Percentiles rank a stretch among this genome's conserved stretches.
Evolutionary conservation across 2,797 vertebrate genomes (phyloP).

Genomic region (Nasua narica): DNA sequence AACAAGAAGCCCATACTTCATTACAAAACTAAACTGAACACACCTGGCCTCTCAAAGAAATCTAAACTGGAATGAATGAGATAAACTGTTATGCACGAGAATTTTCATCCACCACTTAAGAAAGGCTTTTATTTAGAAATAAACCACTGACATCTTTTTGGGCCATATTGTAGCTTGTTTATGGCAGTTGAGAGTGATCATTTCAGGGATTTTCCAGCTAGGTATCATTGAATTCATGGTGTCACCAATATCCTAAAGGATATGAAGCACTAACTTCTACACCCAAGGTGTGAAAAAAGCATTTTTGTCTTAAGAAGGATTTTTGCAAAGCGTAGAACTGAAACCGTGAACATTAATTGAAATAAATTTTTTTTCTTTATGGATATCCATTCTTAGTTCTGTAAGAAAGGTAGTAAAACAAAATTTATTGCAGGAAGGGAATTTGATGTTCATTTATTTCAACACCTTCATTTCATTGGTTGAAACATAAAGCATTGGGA

Average conservation of each 20-base stretch:
- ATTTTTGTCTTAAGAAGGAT: neutral
- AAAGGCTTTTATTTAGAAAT: neutral
- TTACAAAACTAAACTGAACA: neutral
- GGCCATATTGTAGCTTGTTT: neutral
- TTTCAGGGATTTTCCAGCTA: neutral
- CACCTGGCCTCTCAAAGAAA: neutral
- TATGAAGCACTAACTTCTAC: neutral
- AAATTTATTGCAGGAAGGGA: neutral
- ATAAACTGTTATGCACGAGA: neutral
- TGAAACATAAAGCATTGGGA: neutral
- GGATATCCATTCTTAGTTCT: neutral
- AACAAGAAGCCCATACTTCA: neutral
- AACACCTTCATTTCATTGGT: neutral
- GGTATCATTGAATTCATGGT: neutral
- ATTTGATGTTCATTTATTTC: neutral
- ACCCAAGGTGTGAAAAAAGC: neutral
- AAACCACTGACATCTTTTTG: neutral
- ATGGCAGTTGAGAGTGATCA: neutral
- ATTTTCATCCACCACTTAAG: neutral
- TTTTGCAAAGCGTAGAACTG: neutral
- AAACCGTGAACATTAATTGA: neutral
- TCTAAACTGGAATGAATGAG: neutral
- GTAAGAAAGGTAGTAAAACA: neutral
- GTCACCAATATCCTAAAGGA: neutral
- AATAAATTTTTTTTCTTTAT: neutral